These are phyloP conservation scores for Cataglyphis hispanica DNA, from an alignment of 1,140 invertebrate genomes.

Conservation along the genomic window DNA sequence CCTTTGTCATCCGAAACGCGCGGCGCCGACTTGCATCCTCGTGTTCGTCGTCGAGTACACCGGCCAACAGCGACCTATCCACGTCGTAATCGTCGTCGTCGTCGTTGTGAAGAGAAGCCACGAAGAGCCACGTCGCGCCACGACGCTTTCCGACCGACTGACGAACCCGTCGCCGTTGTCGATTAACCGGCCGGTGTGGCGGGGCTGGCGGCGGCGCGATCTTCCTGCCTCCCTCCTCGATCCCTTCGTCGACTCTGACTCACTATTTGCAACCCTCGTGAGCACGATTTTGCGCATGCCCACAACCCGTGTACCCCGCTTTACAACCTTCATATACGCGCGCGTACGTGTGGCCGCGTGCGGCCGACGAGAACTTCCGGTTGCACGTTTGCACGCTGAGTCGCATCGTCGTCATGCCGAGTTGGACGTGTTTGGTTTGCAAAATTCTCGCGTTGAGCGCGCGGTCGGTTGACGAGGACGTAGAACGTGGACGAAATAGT, in stretches of 20 bases:
- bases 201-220: neutral
- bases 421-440: conserved; percentile 33
- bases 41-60: conserved; percentile 9
- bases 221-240: conserved; percentile 6
- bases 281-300: conserved; percentile 47
- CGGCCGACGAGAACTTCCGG: conserved; percentile 24
- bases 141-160: conserved; percentile 82
- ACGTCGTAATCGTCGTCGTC: conserved; percentile 42
- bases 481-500: neutral
- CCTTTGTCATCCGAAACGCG: conserved; percentile 45
- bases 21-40: conserved; percentile 18
- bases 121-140: conserved; percentile 73
- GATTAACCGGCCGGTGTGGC: conserved; percentile 61
- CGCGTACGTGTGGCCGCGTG: conserved; percentile 34
- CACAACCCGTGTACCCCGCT: neutral
- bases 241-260: conserved; percentile 67
- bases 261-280: conserved; percentile 70
- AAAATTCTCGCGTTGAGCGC: conserved; percentile 9
- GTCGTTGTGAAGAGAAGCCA: conserved; percentile 24
- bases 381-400: conserved; percentile 44
- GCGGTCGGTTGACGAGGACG: neutral
- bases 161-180: conserved; percentile 66
- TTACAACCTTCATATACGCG: neutral
- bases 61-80: conserved; percentile 8
- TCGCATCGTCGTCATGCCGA: conserved; percentile 43